Conservation (phyloP, 1,140 invertebrate species). For the Drosophila arawakana region DNA sequence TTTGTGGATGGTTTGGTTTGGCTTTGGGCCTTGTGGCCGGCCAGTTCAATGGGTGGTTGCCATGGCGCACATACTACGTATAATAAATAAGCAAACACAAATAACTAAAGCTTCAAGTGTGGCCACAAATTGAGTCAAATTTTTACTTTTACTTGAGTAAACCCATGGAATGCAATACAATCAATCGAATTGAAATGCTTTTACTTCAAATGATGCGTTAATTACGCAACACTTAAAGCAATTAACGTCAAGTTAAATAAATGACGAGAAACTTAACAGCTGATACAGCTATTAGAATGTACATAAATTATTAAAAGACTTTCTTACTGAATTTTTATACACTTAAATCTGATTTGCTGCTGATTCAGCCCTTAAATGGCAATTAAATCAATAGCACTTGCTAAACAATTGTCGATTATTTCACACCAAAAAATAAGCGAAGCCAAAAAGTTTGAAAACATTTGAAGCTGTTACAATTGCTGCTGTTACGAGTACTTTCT, state of each 20-base stretch:
- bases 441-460: conserved; percentile 9
- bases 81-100: conserved; percentile 76
- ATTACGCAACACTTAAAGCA: conserved; percentile 35
- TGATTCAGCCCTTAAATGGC: no score
- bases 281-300: not conserved
- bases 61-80: conserved; percentile 50
- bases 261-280: conserved; percentile 8
- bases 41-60: conserved; percentile 55
- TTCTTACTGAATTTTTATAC: no score
- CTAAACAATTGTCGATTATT: not conserved
- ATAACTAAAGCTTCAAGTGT: conserved; percentile 75
- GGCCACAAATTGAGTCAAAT: conserved; percentile 74
- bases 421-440: not conserved
- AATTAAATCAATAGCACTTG: no score
- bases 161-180: conserved; percentile 32
- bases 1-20: no score
- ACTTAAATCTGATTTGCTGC: no score
- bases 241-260: conserved; percentile 7
- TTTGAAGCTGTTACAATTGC: conserved; percentile 21
- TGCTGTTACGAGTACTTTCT: conserved; percentile 26
- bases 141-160: conserved; percentile 57
- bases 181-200: conserved; percentile 35
- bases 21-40: conserved; percentile 19
- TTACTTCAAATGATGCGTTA: conserved; percentile 22
- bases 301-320: not conserved